Percentiles rank a stretch among this genome's conserved stretches.
These are phyloP conservation scores for Andrena marginata DNA, from an alignment of 2,888 invertebrate species.

Conservation along the genomic window DNA sequence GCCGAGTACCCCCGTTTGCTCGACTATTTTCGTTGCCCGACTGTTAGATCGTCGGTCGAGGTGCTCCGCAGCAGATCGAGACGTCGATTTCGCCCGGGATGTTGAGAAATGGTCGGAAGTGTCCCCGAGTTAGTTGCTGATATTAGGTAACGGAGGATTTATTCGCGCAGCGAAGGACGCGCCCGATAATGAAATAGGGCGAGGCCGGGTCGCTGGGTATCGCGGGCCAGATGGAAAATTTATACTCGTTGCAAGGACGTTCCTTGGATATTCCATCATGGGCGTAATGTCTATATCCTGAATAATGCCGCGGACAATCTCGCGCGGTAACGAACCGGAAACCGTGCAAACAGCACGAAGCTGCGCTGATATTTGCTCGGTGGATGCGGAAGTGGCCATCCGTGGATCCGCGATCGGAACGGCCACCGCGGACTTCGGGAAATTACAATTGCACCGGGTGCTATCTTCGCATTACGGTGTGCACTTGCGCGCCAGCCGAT, in stretches of 20 bases:
- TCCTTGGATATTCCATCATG: constrained; percentile 64
- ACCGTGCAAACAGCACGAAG: constrained; percentile 52
- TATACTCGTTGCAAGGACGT: constrained; percentile 35
- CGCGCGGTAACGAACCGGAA: constrained; percentile 56
- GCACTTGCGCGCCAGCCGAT: background rate
- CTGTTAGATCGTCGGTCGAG: no score
- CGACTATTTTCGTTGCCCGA: no score
- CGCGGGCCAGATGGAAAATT: constrained; percentile 38
- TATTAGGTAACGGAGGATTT: constrained; percentile 15
- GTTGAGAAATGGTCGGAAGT: background rate
- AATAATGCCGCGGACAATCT: constrained; percentile 67
- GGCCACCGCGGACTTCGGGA: constrained; percentile 35
- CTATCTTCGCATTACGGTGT: constrained; percentile 24
- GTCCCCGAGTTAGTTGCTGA: background rate
- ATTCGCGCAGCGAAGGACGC: constrained; percentile 13
- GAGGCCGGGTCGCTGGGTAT: constrained; percentile 18
- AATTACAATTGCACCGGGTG: constrained; percentile 51
- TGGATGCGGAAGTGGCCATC: constrained; percentile 44
- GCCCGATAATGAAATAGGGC: constrained; percentile 33
- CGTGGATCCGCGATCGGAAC: constrained; percentile 35
- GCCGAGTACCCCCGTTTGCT: no score
- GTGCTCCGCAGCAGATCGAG: no score
- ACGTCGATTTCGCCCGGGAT: constrained; percentile 1
- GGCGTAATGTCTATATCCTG: constrained; percentile 61
- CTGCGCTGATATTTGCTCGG: constrained; percentile 52